Evolutionary conservation across 1,140 invertebrate genomes (phyloP).

Genomic region (Wiebesia pumilae): DNA sequence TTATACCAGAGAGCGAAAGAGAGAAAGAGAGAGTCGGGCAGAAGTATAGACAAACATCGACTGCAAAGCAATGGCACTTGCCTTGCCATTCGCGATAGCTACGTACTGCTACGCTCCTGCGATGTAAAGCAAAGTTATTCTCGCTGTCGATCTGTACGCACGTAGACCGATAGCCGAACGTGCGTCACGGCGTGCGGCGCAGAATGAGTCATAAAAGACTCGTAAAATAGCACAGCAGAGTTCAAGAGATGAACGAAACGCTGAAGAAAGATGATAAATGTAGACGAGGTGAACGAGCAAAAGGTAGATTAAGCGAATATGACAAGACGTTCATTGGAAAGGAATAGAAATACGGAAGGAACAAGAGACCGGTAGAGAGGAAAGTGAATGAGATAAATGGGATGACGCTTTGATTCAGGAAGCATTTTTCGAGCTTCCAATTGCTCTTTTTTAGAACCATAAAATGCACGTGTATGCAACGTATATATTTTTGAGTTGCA

Average conservation of each 20-base stretch:
- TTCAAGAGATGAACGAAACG: neutral
- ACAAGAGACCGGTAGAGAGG: neutral
- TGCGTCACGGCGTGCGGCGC: neutral
- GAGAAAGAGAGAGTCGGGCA: neutral
- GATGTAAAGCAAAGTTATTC: constrained; percentile 43
- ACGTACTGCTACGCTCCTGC: neutral
- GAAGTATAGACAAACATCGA: neutral
- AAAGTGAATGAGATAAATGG: neutral
- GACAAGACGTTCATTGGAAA: neutral
- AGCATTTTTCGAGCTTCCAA: too few relatives aligned
- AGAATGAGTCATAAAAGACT: constrained; percentile 47
- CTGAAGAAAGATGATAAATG: constrained; percentile 15
- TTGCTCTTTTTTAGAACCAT: too few relatives aligned
- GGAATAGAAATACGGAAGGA: neutral
- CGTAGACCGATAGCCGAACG: constrained; percentile 23
- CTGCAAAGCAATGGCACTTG: too few relatives aligned
- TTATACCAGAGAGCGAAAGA: constrained; percentile 3
- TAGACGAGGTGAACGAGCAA: neutral
- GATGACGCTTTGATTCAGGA: neutral
- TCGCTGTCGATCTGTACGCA: neutral
- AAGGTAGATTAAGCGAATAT: too few relatives aligned
- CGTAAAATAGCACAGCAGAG: constrained; percentile 24
- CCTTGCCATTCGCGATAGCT: too few relatives aligned
- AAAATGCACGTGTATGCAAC: too few relatives aligned
- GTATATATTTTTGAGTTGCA: too few relatives aligned